Base-by-base conservation (phyloP, 2,888 invertebrate species). In the Diplazon laetatorius region DNA sequence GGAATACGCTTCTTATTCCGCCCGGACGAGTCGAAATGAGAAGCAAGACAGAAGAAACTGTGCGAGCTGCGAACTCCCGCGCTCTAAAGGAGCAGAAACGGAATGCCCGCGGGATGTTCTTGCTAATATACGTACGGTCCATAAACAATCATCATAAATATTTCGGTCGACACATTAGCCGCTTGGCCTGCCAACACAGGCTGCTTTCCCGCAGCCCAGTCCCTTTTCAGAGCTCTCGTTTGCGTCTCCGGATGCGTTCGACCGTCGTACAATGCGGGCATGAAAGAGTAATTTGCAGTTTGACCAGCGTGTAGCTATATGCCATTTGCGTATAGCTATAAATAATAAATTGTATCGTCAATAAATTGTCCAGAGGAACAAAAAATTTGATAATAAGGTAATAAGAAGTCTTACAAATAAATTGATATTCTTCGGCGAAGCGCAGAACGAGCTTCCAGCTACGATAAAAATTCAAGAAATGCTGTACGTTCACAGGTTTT, bases 141-240 rank as follows among this genome's bases (percentile, higher is more conserved):
- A 89, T 89, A 89, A 89, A 89, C 89, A 89, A 89, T 89, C 89
- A 89, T 88, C 89, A 89, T 89, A 89, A 89, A 89, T 89, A 89
- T 89, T 88, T 89, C 86, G 87, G 85, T 89, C 89, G 88, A 89
- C 89, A 89, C 89, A 89, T 89, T 89, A 89, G 89, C 87, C 76
- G 80, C 85, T 84, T 85, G 82, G 86, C 88, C 87, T 86, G 88
- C 87, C 87, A 87, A 87, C 87, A 86, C 86, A 79, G 78, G 81
- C 75, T 74, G 78, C 62, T 75, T 46, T 20, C n/a, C 57, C 81
- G 80, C 83, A 52, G 52, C 69, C 25, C 9, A 39, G 39, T 42
- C 37, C 22, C 62, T 76, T 70, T 74, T 57, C 22, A 30, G 30
- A 50, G 18, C 71, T 9, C 44, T 35, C 44, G 52, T 77, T 73